Evolutionary conservation across 2,888 invertebrate species (phyloP), one percentile per base, ranked within the genome.

Genomic region (Pandemis heparana): DNA sequence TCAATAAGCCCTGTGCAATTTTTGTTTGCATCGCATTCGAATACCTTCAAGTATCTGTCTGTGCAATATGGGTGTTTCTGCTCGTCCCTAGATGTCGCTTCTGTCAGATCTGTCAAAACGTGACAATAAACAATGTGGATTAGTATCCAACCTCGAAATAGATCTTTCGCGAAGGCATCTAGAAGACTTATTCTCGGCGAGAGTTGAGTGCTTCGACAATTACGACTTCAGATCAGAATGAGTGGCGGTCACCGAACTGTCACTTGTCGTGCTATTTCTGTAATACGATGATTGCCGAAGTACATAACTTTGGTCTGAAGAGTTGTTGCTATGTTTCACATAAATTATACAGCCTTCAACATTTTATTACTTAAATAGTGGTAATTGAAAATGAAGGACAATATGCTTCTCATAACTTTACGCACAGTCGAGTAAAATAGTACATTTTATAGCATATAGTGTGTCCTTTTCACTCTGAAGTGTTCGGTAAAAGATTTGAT

Each of bases 11-110:
- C 63, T 64, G 68, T 68, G 73, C 73, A 73, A 73, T 73, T 48
- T 69, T 60, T 73, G 63, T 73, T 63, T 68, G 73, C 68, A 64
- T 59, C 53, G 66, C 71, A 71, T 64, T 73, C 73, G 68, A 69
- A 63, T 64, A 69, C 39, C 73, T 46, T 63, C 38, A 66, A 60
- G 12, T 38, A 32, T 68, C 53, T 56, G 53, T 73, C 48, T 41
- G 73, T 73, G 73, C 73, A 73, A 73, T 73, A 73, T 23, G 64
- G n/a, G 64, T 67, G 63, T 63, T 59, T 7, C 14, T 41, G 4
- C 16, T 38, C 16, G 43, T 38, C 56, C n/a, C 56, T 56, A 68
- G 68, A 56, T 39, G 12, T n/a, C 63, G 43, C 71, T 32, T 32
- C n/a, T 32, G 43, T 23, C 14, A 53, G 53, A 71, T 46, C 48